Conservation (phyloP, 2,113 vertebrate species). For the Monarcha castaneiventris region DNA sequence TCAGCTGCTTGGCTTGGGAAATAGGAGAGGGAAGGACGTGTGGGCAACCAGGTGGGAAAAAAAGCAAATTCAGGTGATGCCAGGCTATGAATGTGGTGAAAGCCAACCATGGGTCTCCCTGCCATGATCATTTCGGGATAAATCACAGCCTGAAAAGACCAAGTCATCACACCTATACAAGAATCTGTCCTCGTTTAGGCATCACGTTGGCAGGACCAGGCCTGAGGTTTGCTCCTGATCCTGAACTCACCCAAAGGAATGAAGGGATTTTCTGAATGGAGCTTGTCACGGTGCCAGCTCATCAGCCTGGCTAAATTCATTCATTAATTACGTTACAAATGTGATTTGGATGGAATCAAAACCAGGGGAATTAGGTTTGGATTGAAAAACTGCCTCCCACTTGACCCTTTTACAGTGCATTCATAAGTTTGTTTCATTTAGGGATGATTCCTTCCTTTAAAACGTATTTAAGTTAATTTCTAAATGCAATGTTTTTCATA, state of each 20-base stretch:
- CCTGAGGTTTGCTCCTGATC: neutral
- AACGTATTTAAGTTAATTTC: neutral
- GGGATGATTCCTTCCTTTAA: neutral
- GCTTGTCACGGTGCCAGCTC: neutral
- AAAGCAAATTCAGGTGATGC: neutral
- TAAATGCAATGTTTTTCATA: neutral
- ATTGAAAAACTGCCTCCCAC: neutral
- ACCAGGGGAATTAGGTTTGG: neutral
- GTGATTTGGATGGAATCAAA: neutral
- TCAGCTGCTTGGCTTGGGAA: neutral
- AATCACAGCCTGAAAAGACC: neutral
- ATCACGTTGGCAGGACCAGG: neutral
- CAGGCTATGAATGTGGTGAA: neutral
- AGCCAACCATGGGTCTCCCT: neutral
- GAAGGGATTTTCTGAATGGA: neutral
- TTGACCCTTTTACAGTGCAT: neutral
- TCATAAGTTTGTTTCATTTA: neutral
- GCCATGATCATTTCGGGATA: neutral
- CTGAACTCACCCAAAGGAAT: neutral
- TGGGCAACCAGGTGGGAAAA: fast-evolving
- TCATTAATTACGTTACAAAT: neutral
- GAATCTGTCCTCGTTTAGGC: neutral
- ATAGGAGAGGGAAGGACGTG: fast-evolving
- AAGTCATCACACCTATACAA: no score
- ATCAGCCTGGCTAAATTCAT: neutral